Percentiles rank a stretch among this genome's conserved stretches.
Conservation (phyloP, 2,888 invertebrate genomes). For the Fissipunctia ypsillon region DNA sequence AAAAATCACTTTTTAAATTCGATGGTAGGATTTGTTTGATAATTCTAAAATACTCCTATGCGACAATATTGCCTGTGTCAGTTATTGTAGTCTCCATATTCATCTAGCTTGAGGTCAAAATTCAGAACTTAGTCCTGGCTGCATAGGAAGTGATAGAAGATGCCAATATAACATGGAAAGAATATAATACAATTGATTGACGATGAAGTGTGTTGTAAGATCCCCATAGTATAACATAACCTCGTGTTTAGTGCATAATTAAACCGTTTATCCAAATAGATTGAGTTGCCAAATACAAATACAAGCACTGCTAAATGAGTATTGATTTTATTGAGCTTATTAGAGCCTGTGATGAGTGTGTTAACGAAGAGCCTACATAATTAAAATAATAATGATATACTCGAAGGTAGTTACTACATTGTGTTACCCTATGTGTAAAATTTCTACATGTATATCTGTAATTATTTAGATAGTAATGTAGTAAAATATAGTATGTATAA, state of each 20-base stretch:
- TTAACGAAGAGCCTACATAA: background rate
- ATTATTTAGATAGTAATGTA: too few species aligned
- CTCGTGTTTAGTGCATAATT: conserved; percentile 11
- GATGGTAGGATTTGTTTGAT: too few species aligned
- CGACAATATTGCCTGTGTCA: too few species aligned
- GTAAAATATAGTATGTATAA: too few species aligned
- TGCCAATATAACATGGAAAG: background rate
- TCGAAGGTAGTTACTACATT: too few species aligned
- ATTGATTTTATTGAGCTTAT: conserved; percentile 18
- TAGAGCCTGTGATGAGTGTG: background rate
- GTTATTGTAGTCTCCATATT: too few species aligned
- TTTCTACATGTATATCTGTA: too few species aligned
- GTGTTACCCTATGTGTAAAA: too few species aligned
- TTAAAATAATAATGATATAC: background rate
- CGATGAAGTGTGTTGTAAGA: background rate
- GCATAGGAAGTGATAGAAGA: background rate
- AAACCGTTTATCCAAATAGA: conserved; percentile 15
- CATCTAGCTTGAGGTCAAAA: background rate
- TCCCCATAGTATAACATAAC: too few species aligned
- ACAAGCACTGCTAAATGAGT: background rate
- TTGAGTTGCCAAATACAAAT: conserved; percentile 19
- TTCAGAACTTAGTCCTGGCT: background rate
- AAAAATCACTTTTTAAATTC: too few species aligned
- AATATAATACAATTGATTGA: background rate
- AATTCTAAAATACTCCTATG: too few species aligned